Evolutionary conservation across 2,888 invertebrate genomes (phyloP).

Genomic region (Calliopum simillimum): DNA sequence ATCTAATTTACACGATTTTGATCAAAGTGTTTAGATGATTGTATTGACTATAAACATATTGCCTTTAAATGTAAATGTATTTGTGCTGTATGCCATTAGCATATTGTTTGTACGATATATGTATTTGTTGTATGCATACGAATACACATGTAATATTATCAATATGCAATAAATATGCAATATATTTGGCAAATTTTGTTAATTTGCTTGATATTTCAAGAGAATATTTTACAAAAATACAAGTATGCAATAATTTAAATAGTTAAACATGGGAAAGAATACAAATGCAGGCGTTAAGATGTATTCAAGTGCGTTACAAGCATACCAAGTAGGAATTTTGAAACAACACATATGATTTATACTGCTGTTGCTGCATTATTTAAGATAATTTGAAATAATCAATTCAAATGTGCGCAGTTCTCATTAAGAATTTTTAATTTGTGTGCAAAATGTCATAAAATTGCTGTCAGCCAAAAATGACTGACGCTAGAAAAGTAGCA

Average conservation of each 20-base stretch:
- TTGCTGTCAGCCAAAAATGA: too few species aligned
- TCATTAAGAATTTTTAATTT: too few species aligned
- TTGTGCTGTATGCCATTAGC: not conserved
- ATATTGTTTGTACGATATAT: too few species aligned
- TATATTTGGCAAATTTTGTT: constrained; percentile 13
- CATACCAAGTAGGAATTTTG: too few species aligned
- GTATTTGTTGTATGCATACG: not conserved
- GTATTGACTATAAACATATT: not conserved
- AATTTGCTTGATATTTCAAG: constrained; percentile 18
- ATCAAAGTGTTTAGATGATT: not conserved
- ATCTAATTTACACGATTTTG: constrained; percentile 23
- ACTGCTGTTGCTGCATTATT: too few species aligned
- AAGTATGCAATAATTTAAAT: not conserved
- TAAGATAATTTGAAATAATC: too few species aligned
- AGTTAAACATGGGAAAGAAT: too few species aligned
- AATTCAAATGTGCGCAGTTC: too few species aligned
- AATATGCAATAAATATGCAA: not conserved
- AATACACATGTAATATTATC: not conserved
- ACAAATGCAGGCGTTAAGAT: not conserved
- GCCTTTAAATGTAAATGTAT: not conserved
- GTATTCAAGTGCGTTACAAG: not conserved
- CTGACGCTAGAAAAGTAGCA: too few species aligned
- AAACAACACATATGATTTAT: too few species aligned
- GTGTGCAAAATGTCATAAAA: too few species aligned
- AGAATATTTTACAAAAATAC: constrained; percentile 3